phyloP scores from a whole-genome alignment of 2,113 vertebrate species.

The Erythrolamprus reginae region DNA sequence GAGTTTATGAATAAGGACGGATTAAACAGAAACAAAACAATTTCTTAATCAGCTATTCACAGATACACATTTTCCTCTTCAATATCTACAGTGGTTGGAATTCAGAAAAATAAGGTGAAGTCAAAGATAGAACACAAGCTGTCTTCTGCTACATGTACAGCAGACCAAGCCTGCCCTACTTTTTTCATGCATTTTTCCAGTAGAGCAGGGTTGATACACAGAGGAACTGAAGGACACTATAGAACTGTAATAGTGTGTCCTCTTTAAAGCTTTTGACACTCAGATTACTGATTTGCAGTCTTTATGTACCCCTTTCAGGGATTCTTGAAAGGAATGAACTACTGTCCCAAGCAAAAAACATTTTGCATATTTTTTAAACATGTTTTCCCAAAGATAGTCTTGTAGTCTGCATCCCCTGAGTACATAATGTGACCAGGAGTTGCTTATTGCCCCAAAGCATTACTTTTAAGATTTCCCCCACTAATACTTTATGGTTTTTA shows the following conservation, averaged over 20 bases:
- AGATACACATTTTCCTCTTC: neutral
- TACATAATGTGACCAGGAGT: neutral
- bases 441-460: neutral
- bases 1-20: neutral
- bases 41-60: neutral
- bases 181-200: neutral
- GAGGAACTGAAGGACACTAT: neutral
- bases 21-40: neutral
- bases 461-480: neutral
- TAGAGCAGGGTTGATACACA: neutral
- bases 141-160: neutral
- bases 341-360: neutral
- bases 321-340: conserved; percentile 1
- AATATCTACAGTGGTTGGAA: neutral
- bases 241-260: neutral
- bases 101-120: neutral
- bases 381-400: neutral
- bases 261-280: neutral
- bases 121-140: neutral
- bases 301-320: neutral
- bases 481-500: neutral
- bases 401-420: neutral
- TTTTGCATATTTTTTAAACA: neutral
- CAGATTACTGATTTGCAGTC: neutral
- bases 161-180: neutral